Base-by-base conservation (phyloP, 2,888 invertebrate species). In the Troides aeacus region DNA sequence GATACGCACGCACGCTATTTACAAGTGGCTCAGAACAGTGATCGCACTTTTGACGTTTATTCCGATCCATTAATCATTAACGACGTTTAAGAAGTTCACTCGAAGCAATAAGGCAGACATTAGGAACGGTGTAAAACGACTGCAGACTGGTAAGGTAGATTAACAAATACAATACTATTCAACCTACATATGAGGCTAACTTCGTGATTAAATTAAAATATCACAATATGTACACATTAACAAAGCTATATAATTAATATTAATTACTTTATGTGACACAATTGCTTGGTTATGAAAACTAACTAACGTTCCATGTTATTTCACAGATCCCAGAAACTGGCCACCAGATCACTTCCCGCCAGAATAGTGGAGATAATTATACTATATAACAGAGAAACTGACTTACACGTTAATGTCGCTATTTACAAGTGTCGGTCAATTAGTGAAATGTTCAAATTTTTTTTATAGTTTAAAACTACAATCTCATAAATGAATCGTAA, bases 181-280 rank as follows among this genome's bases (percentile, higher is more conserved):
- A 84, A 83, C 84, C 85, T 86, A 84, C 83, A 88, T 85, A 86
- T 81, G 81, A 84, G 82, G 83, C 86, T 85, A 90, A 90, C 86
- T 86, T 82, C 85, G 88, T 83, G 85, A 86, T 90, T 90, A 89
- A 88, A 90, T 88, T 90, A 89, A 90, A 90, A 91, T 92, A 92
- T 92, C 92, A 92, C 92, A 91, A 87, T 92, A 92, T 92, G 89
- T 92, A 92, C 91, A 92, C 81, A 88, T 86, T 86, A 46, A 87
- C 82, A 83, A 81, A 84, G 81, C 87, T 79, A 88, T 84, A 80
- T 85, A 83, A 79, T 82, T 86, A 89, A 88, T 88, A 89, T 89
- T 87, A 86, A 79, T 79, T 75, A 72, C 63, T 71, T 66, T 58
- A 63, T 64, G 66, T 71, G 69, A 72, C 69, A 72, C 69, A 64